Base-by-base conservation (phyloP, 1,140 invertebrate species). In the Dinoponera quadriceps region DNA sequence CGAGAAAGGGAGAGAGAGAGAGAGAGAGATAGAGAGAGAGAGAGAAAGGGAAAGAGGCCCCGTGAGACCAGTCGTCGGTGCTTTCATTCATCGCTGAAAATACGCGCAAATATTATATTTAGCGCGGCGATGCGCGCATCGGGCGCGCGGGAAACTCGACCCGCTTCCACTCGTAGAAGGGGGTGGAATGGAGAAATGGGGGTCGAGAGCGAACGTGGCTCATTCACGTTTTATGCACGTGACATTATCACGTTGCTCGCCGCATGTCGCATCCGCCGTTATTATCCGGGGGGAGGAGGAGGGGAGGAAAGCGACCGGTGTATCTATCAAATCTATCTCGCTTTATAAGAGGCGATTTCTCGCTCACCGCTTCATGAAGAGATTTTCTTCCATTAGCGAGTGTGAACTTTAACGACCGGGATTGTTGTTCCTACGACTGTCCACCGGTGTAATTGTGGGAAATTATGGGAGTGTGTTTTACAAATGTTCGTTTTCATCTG, bases 61-160 rank as follows among this genome's bases (percentile, higher is more conserved):
- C 59, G 27, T 22, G 57, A 65, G 54, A 27, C 49, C 72, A 29
- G 14, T 25, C 22, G 60, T 22, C 29, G 73, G 60, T 65, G 73
- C 88, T 92, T 92, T 92, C 92, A 93, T 93, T 93, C 91, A 93
- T 90, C 69, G 90, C 91, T 91, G 72, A 88, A 91, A 93, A 93
- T 93, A 93, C 90, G 86, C 82, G 74, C 72, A 59, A 88, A 91
- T 87, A 90, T 87, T 93, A 93, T 91, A 93, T 92, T 92, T 93
- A 92, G 91, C 87, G 63, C 69, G 71, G 68, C 59, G 81, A 81
- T 77, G 33, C 73, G 82, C 57, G 59, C 65, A 77, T 73, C 59
- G 72, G 11, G 72, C 55, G 48, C 71, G 57, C 71, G 63, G 59
- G 80, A 82, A 62, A 85, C 72, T 57, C 49, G 75, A 80, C 75